Evolutionary conservation across 1,140 invertebrate species (phyloP), one percentile per base, ranked within the genome.

Genomic region (Coelopa frigida): DNA sequence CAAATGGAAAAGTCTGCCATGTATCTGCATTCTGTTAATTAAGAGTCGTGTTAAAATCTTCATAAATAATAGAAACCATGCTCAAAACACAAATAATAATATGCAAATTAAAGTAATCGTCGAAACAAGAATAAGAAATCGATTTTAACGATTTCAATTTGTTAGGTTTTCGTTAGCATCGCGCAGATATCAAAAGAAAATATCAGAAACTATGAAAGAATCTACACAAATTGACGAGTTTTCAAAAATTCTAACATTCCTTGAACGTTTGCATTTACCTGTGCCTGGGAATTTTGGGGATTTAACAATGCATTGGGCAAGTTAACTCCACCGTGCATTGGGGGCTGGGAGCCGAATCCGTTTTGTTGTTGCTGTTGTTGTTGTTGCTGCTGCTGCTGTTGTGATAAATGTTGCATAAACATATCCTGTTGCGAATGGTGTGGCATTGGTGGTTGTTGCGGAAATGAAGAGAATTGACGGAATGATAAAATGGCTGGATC

Each of bases 231-330:
- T 60, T 68, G 65, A 54, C 60, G 57, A 52, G 54, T 68, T 59
- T 68, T 66, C 43, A 68, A 58, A 49, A 61, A 69, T 52, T 68
- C 62, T 49, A 68, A 54, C 65, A 68, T 68, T 43, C 62, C 62
- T 51, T 68, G 60, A 44, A 68, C 65, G 58, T 61, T 68, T 27
- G 60, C 60, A 51, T 66, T 75, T 48, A 72, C 71, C 53, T 65
- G 61, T 48, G 57, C 52, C 48, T 56, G 58, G 31, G 64, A 55
- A 51, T 52, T 50, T 43, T 61, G 66, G 45, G 54, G 57, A 52
- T 59, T 66, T 23, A 62, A 49, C 48, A 64, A 48, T 46, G 52
- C 57, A 46, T 59, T 68, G 32, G 61, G 51, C 52, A 70, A 47
- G 42, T 57, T 56, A 47, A 64, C 33, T 20, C 36, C 60, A 27